phyloP scores from a whole-genome alignment of 2,888 invertebrate species.

The Zygothrica quintamaculata region DNA sequence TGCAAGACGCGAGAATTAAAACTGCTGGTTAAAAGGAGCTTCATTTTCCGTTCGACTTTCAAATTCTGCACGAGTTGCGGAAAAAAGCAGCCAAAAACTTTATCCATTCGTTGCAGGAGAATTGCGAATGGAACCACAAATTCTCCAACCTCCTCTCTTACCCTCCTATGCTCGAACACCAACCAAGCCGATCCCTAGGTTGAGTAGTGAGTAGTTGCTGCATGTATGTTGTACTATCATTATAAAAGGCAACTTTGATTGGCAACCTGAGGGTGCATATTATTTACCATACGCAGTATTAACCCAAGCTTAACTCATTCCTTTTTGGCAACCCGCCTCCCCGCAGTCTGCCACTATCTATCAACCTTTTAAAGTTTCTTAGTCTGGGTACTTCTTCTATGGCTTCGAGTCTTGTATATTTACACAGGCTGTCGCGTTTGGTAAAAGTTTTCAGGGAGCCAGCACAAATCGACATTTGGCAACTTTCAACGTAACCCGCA shows the following conservation, averaged over 20 bases:
- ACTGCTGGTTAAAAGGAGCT: constrained; percentile 62
- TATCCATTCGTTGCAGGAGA: constrained; percentile 6
- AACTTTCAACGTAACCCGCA: constrained; percentile 75
- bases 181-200: too few relatives aligned
- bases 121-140: too few relatives aligned
- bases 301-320: constrained; percentile 12
- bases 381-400: neutral
- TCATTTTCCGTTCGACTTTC: constrained; percentile 13
- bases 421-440: constrained; percentile 76
- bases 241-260: constrained; percentile 53
- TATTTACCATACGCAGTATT: constrained; percentile 44
- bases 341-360: neutral
- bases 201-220: too few relatives aligned
- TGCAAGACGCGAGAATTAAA: constrained; percentile 64
- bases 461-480: constrained; percentile 64
- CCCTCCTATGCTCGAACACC: too few relatives aligned
- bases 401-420: constrained; percentile 37
- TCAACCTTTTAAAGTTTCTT: neutral
- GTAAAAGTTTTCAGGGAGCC: constrained; percentile 52
- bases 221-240: constrained; percentile 28
- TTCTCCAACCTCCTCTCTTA: too few relatives aligned
- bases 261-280: constrained; percentile 62
- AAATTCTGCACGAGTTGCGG: constrained; percentile 36
- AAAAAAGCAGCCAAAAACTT: constrained; percentile 39
- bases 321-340: neutral